phyloP scores from a whole-genome alignment of 53 echinoderm and acorn worm species.

The Antedon mediterranea region DNA sequence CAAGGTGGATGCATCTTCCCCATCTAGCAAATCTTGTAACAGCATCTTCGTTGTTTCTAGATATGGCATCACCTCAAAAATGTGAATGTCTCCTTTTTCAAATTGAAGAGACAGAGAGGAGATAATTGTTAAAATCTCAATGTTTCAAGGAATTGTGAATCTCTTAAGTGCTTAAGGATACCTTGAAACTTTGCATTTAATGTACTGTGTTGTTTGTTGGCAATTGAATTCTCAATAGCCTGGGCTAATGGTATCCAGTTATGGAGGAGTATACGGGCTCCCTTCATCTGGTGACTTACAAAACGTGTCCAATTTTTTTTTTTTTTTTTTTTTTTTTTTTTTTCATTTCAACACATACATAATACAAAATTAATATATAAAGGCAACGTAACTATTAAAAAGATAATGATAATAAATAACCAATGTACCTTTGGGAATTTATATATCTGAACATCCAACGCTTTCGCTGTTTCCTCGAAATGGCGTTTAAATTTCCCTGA shows the following conservation, averaged over 20 bases:
- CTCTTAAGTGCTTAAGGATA: neutral
- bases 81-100: no score
- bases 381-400: no score
- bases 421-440: constrained; percentile 30
- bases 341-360: no score
- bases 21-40: no score
- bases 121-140: neutral
- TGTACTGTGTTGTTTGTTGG: neutral
- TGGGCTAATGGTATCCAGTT: constrained; percentile 12
- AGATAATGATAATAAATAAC: no score
- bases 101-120: neutral
- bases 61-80: neutral
- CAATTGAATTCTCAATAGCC: constrained; percentile 6
- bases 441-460: constrained; percentile 10
- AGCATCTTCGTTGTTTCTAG: neutral
- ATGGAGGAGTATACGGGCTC: constrained; percentile 12
- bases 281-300: constrained; percentile 20
- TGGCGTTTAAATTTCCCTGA: constrained; percentile 20
- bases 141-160: neutral
- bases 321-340: no score
- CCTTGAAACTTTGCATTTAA: neutral
- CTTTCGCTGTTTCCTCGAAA: constrained; percentile 13
- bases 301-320: constrained; percentile 32
- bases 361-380: no score
- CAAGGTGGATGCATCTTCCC: no score